phyloP scores from a whole-genome alignment of 2,888 invertebrate species.

The Polydrusus tereticollis region DNA sequence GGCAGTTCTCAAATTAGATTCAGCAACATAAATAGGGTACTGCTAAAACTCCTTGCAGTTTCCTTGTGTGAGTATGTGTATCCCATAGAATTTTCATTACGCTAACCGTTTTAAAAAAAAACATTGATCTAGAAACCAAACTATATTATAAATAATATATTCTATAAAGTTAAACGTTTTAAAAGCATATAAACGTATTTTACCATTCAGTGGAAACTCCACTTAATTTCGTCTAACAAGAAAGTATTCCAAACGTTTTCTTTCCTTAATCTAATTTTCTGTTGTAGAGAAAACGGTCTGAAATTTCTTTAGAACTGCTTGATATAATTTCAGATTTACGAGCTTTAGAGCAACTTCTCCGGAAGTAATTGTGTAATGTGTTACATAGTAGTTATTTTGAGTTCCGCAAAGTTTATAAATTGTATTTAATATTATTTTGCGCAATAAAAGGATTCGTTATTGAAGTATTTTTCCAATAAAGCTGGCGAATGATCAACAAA shows the following conservation, averaged over 20 bases:
- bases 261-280: slow-evolving; percentile 18
- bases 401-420: slow-evolving; percentile 18
- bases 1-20: too few species aligned
- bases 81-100: too few species aligned
- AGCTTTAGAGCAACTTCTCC: slow-evolving; percentile 18
- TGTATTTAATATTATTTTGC: slow-evolving; percentile 9
- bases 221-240: slow-evolving; percentile 13
- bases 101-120: too few species aligned
- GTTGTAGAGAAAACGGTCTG: slow-evolving; percentile 17
- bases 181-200: slow-evolving; percentile 9
- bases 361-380: slow-evolving; percentile 27
- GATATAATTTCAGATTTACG: slow-evolving; percentile 29
- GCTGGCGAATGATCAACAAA: too few species aligned
- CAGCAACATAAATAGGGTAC: too few species aligned
- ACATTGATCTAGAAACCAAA: too few species aligned
- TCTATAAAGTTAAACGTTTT: not conserved
- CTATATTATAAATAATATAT: too few species aligned
- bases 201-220: slow-evolving; percentile 1
- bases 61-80: too few species aligned
- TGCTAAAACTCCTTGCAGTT: too few species aligned
- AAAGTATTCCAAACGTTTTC: slow-evolving; percentile 24
- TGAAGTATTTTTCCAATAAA: too few species aligned
- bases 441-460: not conserved
- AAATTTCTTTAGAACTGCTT: slow-evolving; percentile 23
- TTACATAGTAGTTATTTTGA: slow-evolving; percentile 28